Evolutionary conservation across 1,140 invertebrate species (phyloP).

Genomic region (Armadillidium nasatum): DNA sequence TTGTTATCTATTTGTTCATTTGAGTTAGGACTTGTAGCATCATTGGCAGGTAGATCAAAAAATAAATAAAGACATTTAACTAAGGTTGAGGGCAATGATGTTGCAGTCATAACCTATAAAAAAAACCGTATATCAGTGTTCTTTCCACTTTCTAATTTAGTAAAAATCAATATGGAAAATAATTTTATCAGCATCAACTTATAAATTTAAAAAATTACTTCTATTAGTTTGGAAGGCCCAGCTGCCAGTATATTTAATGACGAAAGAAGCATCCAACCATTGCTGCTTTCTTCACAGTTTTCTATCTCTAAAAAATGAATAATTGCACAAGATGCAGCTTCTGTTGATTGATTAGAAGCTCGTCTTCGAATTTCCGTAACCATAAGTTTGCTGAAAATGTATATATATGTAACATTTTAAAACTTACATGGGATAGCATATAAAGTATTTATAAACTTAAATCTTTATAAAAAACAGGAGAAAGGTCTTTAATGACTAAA

Average conservation of each 20-base stretch:
- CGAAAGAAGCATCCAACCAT: constrained; percentile 92
- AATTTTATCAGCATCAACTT: background rate
- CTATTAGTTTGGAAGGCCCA: constrained; percentile 56
- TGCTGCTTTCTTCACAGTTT: constrained; percentile 77
- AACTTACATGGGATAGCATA: too few species aligned
- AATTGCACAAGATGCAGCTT: constrained; percentile 90
- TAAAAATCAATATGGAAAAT: constrained; percentile 3
- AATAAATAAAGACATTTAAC: constrained; percentile 98
- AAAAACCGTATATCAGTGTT: background rate
- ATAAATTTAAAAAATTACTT: constrained; percentile 20
- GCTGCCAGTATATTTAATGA: constrained; percentile 81
- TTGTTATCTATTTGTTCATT: constrained; percentile 56
- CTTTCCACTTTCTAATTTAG: background rate
- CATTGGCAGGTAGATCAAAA: constrained; percentile 88
- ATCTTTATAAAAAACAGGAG: too few species aligned
- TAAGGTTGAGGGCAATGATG: constrained; percentile 90
- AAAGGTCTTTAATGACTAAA: too few species aligned
- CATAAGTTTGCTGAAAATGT: constrained; percentile 84
- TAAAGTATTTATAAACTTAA: too few species aligned
- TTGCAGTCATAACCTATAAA: constrained; percentile 76
- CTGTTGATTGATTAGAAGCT: constrained; percentile 92
- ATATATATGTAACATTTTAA: too few species aligned
- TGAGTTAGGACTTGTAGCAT: constrained; percentile 43
- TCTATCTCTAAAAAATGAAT: constrained; percentile 92
- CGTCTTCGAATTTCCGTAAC: constrained; percentile 87